A percentile compares a stretch with the other conserved stretches of the same genome.
Conservation (phyloP, 2,797 vertebrate species). For the Rhyacichthys aspro region DNA sequence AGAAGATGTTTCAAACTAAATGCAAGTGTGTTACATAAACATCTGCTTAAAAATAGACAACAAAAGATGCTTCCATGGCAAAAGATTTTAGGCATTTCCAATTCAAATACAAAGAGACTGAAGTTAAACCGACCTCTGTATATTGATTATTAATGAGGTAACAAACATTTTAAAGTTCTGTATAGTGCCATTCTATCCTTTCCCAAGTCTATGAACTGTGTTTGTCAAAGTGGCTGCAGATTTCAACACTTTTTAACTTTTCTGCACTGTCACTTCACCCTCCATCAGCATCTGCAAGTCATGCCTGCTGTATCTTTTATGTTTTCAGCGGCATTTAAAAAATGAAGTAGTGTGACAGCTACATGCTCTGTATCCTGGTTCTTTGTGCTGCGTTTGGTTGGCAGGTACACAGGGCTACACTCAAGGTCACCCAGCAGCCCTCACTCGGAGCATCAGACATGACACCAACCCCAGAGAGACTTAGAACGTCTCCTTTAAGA, state of each 20-base stretch:
- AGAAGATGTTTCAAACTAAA: conserved; percentile 33
- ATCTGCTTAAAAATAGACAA: conserved; percentile 48
- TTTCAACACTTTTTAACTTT: conserved; percentile 7
- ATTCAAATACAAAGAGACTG: conserved; percentile 14
- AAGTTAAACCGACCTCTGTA: conserved; percentile 15
- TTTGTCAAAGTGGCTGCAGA: conserved; percentile 11
- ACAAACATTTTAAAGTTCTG: conserved; percentile 35
- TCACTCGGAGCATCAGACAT: conserved; percentile 24
- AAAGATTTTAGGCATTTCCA: conserved; percentile 16
- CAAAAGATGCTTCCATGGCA: conserved; percentile 31
- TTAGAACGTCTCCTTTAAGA: conserved; percentile 45
- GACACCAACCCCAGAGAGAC: conserved; percentile 48
- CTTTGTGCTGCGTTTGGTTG: conserved; percentile 13
- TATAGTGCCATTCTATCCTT: conserved; percentile 6
- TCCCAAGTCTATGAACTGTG: background rate
- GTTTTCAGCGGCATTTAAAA: background rate
- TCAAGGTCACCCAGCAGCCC: conserved; percentile 60
- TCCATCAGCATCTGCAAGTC: background rate
- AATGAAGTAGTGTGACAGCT: background rate
- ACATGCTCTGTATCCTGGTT: background rate
- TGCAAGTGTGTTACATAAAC: conserved; percentile 43
- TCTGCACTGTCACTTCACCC: background rate
- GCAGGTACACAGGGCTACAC: conserved; percentile 35
- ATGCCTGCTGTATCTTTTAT: background rate
- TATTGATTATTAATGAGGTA: conserved; percentile 16